Evolutionary conservation across 2,113 vertebrate species (phyloP), one percentile per base, ranked within the genome.

Genomic region (Columba janthina): DNA sequence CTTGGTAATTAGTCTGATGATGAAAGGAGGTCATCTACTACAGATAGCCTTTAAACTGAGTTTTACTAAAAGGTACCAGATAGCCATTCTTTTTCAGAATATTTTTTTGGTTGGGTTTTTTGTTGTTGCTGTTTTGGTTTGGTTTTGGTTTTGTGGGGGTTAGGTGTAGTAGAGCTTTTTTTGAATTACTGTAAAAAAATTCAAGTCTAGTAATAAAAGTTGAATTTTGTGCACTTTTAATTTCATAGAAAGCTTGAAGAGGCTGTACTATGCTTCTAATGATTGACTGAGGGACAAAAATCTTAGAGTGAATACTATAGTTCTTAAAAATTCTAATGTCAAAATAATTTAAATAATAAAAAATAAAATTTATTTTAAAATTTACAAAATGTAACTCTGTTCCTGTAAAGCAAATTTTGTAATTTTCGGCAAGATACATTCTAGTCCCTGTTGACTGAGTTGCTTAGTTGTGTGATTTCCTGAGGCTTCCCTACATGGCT

Each of bases 71-170:
- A 76, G 29, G 21, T 67, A 15, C 5, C n/a, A 64, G 61, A 34
- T 8, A 34, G 15, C 12, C 8, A 5, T 42, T 62, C 10, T 61
- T 70, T 82, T 66, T 31, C 36, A 44, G 21, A 17, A 25, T 4
- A 1, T 1, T 12, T 6, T 6, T 21, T 1, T 44, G 11, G 10
- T 66, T 62, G 9, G 11, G 4, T 53, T 53, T 53, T 53, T 53
- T 3, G 0, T 46, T 46, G 44, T 44, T 17, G 42, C 16, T 44
- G 6, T 18, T 46, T 46, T 19, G 44, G 44, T 46, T 46, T 46
- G 44, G 44, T 46, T 11, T 50, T 60, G 32, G 42, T 16, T 85
- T 50, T n/a, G 8, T 34, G 31, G 31, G 54, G 15, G 24, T 56
- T 29, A 69, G 50, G 26, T 50, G 8, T 60, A 54, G 17, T 36